Conservation (phyloP, 2,888 invertebrate genomes). For the Neocrepidodera transversa region DNA sequence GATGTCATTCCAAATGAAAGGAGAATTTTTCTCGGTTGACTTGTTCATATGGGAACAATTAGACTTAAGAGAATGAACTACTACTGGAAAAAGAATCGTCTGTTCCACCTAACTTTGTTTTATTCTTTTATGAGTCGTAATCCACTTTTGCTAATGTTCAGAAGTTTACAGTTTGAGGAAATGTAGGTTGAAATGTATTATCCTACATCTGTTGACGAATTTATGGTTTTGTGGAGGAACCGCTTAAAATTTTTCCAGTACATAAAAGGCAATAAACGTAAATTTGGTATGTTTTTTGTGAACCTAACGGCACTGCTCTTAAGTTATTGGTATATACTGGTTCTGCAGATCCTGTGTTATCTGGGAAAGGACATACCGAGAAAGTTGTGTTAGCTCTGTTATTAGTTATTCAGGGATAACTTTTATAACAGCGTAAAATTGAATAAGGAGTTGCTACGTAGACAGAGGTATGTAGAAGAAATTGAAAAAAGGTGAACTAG, state of each 20-base stretch:
- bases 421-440: too few species aligned
- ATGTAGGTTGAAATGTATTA: constrained; percentile 42
- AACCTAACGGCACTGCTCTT: constrained; percentile 49
- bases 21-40: constrained; percentile 53
- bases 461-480: constrained; percentile 35
- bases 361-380: constrained; percentile 26
- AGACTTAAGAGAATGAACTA: constrained; percentile 48
- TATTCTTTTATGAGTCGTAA: constrained; percentile 50
- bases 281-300: constrained; percentile 53
- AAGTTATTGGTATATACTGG: constrained; percentile 36
- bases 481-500: constrained; percentile 35
- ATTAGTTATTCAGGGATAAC: constrained; percentile 7
- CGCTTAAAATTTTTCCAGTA: constrained; percentile 48
- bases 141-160: constrained; percentile 52
- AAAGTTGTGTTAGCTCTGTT: constrained; percentile 32
- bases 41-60: constrained; percentile 55
- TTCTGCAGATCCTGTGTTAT: constrained; percentile 22
- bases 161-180: constrained; percentile 51
- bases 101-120: constrained; percentile 37
- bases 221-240: constrained; percentile 44
- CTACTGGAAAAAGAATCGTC: constrained; percentile 53
- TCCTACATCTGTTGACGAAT: constrained; percentile 29
- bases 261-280: constrained; percentile 50
- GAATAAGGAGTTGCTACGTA: constrained; percentile 15
- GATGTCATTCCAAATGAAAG: constrained; percentile 46